These are phyloP conservation scores for Rhingia campestris DNA, from an alignment of 2,888 invertebrate species.

Conservation along the genomic window DNA sequence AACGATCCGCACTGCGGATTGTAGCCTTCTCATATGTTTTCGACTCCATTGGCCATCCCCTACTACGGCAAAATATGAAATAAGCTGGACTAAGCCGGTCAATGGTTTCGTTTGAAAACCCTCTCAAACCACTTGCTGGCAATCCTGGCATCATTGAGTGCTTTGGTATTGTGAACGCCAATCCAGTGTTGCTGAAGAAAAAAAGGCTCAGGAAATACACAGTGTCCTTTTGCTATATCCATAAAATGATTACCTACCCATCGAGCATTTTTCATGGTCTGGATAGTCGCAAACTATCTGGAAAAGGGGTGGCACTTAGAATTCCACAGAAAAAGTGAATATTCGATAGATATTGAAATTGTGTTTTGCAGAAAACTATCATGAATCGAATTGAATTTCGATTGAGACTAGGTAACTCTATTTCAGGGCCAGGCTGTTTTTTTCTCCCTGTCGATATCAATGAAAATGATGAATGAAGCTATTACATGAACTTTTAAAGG, in stretches of 20 bases:
- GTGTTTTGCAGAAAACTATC: slow-evolving; percentile 36
- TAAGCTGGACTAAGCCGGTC: no score
- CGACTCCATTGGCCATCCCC: no score
- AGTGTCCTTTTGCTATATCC: slow-evolving; percentile 39
- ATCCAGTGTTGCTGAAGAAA: no score
- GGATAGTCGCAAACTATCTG: slow-evolving; percentile 45
- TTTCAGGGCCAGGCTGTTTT: neutral
- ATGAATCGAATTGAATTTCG: no score
- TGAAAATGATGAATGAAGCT: slow-evolving; percentile 27
- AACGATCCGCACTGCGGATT: no score
- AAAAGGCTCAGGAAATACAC: slow-evolving; percentile 37
- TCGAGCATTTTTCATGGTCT: slow-evolving; percentile 28
- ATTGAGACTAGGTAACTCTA: neutral
- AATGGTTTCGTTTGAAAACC: neutral
- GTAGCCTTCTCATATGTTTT: no score
- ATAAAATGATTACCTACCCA: slow-evolving; percentile 45
- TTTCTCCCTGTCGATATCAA: neutral
- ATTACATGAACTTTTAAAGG: slow-evolving; percentile 18
- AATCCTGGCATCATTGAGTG: neutral
- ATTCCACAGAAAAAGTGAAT: slow-evolving; percentile 17
- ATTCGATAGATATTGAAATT: slow-evolving; percentile 40
- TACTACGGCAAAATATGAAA: no score
- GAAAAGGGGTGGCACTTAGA: slow-evolving; percentile 28
- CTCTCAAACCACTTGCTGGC: neutral
- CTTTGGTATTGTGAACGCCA: no score